phyloP scores from a whole-genome alignment of 2,888 invertebrate genomes.

The Mesodorylaimus sp. region DNA sequence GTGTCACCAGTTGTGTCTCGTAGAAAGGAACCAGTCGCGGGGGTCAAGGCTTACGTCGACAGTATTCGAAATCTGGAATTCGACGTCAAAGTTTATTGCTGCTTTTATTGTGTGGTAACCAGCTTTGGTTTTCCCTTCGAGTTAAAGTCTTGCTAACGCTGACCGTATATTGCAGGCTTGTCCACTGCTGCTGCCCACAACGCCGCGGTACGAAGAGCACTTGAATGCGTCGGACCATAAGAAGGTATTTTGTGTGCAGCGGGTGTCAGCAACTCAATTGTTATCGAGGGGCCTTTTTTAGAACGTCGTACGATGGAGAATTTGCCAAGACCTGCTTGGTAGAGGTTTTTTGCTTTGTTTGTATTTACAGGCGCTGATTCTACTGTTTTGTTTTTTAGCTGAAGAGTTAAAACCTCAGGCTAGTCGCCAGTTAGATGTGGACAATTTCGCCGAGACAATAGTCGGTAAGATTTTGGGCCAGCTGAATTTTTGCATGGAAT shows the following conservation, averaged over 20 bases:
- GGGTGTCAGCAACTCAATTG: no score
- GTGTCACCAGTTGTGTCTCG: no score
- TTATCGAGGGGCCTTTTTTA: not conserved
- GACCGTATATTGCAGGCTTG: not conserved
- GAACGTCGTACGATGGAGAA: conserved; percentile 3
- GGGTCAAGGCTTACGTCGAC: not conserved
- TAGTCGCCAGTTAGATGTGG: conserved; percentile 1
- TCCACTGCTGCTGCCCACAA: not conserved
- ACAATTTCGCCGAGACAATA: not conserved
- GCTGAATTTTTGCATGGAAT: no score
- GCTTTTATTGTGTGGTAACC: conserved; percentile 7
- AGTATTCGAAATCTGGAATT: conserved; percentile 3
- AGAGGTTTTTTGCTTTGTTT: not conserved
- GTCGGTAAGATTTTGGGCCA: no score
- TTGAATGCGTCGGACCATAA: not conserved
- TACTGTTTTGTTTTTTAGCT: not conserved
- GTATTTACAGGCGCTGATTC: not conserved
- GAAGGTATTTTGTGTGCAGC: no score
- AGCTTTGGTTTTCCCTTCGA: not conserved
- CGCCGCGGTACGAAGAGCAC: conserved; percentile 4
- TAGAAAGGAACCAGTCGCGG: conserved; percentile 1
- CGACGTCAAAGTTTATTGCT: conserved; percentile 7
- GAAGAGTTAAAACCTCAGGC: not conserved
- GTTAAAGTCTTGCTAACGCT: not conserved
- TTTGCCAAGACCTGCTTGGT: not conserved